Base-by-base conservation (phyloP, 2,888 invertebrate genomes). In the Rapana venosa region DNA sequence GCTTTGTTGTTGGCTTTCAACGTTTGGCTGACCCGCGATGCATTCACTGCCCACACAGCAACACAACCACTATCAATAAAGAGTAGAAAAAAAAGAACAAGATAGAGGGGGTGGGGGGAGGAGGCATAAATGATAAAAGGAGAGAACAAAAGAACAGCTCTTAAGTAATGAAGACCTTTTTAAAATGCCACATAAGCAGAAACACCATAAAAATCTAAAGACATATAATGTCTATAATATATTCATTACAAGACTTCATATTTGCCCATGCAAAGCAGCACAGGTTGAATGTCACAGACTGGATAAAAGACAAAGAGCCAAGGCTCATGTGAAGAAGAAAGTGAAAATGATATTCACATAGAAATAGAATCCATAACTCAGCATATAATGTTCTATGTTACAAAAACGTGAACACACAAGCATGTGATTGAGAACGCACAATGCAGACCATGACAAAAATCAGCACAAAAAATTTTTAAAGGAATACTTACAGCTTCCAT, bases 1-100 rank as follows among this genome's bases (percentile, higher is more conserved):
- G 94, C 94, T 32, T 93, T 93, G 91, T 95, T 95, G 93, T 95
- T 95, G 58, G 94, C 93, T 58, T 94, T 91, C 77, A 95, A 90
- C 0, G 95, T 93, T 79, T 94, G 93, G 58, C 94, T 94, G 83
- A 92, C 92, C 13, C 93, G 90, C 2, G 94, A 93, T 36, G 93
- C 92, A 85, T 93, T 93, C 87, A 91, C 92, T 91, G 90, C 35
- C 32, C 66, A 74, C 13, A 22, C 20, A 11, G 47, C 8, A 47
- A 36, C 47, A 36, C 11, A 85, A 85, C 58, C 83, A 83, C 11
- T 15, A 26, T 83, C 26, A 30, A 47, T 17, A 6, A 83, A 79
- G 47, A 47, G 47, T 30, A 77, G n/a, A 30, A 77, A 30, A 30
- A 30, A 77, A 30, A 61, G 22, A 61, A 22, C 2, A 4, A 61